Evolutionary conservation across 2,113 vertebrate species (phyloP).

Genomic region (Saccopteryx leptura): DNA sequence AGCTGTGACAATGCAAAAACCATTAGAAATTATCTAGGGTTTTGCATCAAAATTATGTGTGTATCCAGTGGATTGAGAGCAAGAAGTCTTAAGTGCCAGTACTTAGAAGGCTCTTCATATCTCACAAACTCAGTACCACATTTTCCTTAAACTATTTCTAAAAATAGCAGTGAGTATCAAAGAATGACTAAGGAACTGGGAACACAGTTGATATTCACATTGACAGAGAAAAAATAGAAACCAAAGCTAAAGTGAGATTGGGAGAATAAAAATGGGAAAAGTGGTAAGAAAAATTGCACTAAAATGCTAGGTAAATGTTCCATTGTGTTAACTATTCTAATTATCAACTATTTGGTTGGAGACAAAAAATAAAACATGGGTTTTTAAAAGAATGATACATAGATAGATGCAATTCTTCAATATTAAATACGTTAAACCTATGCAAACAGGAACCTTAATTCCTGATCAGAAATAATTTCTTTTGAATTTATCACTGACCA

Average conservation of each 20-base stretch:
- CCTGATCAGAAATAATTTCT: conserved; percentile 22
- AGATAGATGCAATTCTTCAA: not conserved
- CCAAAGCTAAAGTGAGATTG: not conserved
- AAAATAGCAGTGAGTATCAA: not conserved
- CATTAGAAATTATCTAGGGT: not conserved
- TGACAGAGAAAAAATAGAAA: not conserved
- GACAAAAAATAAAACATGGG: conserved; percentile 5
- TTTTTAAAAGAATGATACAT: not conserved
- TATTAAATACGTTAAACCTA: conserved; percentile 10
- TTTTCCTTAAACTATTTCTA: conserved; percentile 35
- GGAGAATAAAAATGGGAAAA: not conserved
- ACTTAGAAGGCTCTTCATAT: not conserved
- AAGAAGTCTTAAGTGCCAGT: not conserved
- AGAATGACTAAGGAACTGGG: not conserved
- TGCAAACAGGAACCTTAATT: not conserved
- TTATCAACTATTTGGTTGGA: not conserved
- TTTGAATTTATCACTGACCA: conserved; percentile 29
- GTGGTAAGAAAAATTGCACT: not conserved
- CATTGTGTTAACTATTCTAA: not conserved
- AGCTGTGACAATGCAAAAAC: not conserved
- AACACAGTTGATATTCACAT: not conserved
- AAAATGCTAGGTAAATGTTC: not conserved
- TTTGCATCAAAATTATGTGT: not conserved
- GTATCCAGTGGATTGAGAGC: not conserved
- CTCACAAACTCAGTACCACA: not conserved